Conservation (phyloP, 2,113 vertebrate species). For the Cricetomys ansorgei region DNA sequence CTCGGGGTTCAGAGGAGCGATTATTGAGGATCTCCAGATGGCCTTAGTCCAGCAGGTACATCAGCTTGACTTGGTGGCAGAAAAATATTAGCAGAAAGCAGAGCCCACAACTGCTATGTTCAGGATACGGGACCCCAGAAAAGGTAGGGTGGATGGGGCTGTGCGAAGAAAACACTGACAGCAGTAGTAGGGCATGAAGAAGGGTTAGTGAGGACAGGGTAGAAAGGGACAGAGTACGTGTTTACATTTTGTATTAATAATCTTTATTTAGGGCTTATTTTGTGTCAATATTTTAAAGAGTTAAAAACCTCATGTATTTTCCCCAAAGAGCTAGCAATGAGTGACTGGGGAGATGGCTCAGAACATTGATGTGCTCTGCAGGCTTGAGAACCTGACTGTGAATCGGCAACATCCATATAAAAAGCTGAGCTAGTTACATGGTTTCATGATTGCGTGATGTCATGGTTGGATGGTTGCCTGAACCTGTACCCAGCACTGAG, state of each 20-base stretch:
- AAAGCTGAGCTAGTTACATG: not conserved
- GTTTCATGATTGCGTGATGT: not conserved
- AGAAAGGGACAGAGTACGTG: not conserved
- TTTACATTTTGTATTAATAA: not conserved
- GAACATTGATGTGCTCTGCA: not conserved
- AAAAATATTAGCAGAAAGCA: not conserved
- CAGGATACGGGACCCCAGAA: not conserved
- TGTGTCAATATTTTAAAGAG: not conserved
- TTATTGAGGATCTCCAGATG: not conserved
- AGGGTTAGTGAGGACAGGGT: not conserved
- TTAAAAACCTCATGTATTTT: not conserved
- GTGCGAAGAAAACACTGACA: not conserved
- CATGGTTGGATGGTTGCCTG: too few species aligned
- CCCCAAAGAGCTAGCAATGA: not conserved
- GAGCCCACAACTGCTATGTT: not conserved
- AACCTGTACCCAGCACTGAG: not conserved
- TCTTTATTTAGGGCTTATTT: not conserved
- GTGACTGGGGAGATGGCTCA: not conserved
- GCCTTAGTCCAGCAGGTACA: not conserved
- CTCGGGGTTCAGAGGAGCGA: not conserved
- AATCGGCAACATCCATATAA: not conserved
- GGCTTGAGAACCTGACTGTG: not conserved
- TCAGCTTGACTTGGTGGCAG: not conserved
- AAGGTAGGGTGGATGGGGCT: not conserved
- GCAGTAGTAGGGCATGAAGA: not conserved